These are phyloP conservation scores for Caenorhabditis becei DNA, from an alignment of 2,888 invertebrate genomes.

Conservation along the genomic window DNA sequence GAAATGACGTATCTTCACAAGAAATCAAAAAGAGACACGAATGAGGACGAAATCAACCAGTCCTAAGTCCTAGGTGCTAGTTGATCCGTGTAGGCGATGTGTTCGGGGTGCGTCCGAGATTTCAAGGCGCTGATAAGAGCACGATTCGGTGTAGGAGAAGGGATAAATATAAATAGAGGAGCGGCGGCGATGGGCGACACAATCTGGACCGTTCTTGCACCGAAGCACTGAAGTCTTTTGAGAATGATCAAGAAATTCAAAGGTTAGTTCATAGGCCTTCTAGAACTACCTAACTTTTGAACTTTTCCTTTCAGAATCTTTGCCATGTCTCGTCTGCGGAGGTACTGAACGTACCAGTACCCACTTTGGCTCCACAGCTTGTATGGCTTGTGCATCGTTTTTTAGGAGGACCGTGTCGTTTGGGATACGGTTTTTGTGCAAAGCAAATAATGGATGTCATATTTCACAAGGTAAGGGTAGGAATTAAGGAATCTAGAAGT, in stretches of 20 bases:
- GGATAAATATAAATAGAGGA: background rate
- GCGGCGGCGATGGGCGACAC: background rate
- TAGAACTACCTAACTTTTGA: no score
- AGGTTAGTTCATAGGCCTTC: background rate
- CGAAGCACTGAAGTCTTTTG: background rate
- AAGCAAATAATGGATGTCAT: constrained; percentile 9
- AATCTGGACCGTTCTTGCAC: background rate
- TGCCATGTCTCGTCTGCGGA: constrained; percentile 22
- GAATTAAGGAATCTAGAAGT: no score
- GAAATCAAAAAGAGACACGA: background rate
- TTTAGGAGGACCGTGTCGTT: constrained; percentile 40
- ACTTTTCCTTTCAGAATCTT: background rate
- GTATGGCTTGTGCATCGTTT: constrained; percentile 41
- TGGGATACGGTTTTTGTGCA: constrained; percentile 29
- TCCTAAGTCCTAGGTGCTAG: no score
- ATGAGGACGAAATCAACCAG: background rate
- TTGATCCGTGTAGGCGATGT: background rate
- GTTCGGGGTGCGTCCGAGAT: background rate
- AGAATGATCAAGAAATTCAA: background rate
- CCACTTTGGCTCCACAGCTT: constrained; percentile 24
- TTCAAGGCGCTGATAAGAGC: constrained; percentile 3
- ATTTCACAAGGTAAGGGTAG: constrained; percentile 25
- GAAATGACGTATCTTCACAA: background rate
- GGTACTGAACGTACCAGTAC: background rate
- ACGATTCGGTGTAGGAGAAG: background rate